Conservation (phyloP, 2,888 invertebrate species). For the Maniola hyperantus region DNA sequence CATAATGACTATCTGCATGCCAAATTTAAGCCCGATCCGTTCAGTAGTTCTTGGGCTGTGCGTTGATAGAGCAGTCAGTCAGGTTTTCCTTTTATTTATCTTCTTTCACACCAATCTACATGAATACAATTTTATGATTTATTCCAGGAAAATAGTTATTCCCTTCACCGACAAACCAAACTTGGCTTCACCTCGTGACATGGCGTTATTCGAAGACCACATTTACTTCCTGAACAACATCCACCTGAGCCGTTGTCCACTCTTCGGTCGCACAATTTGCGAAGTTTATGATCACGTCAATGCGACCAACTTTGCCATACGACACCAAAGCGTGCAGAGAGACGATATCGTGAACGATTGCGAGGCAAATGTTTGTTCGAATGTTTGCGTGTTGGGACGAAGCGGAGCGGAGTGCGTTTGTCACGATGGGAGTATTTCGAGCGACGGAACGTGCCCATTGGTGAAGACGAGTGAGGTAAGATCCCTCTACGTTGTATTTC, state of each 20-base stretch:
- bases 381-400: constrained; percentile 83
- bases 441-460: constrained; percentile 49
- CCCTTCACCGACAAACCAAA: constrained; percentile 69
- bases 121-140: too few species aligned
- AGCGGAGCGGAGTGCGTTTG: constrained; percentile 78
- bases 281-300: constrained; percentile 64
- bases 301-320: constrained; percentile 57
- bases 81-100: too few species aligned
- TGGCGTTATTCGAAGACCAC: constrained; percentile 89
- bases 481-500: not conserved
- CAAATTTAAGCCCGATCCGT: not conserved
- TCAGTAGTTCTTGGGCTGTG: too few species aligned
- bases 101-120: too few species aligned
- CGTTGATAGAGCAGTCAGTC: too few species aligned
- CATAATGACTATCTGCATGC: too few species aligned
- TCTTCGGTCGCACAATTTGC: constrained; percentile 77
- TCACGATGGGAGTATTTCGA: constrained; percentile 64
- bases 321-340: constrained; percentile 60
- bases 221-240: constrained; percentile 86
- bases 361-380: constrained; percentile 70
- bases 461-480: constrained; percentile 49
- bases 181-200: constrained; percentile 82
- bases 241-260: constrained; percentile 84
- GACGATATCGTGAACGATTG: constrained; percentile 73
- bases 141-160: constrained; percentile 65